These are phyloP conservation scores for Nyctalus aviator DNA, from an alignment of 2,797 vertebrate genomes.

Conservation along the genomic window DNA sequence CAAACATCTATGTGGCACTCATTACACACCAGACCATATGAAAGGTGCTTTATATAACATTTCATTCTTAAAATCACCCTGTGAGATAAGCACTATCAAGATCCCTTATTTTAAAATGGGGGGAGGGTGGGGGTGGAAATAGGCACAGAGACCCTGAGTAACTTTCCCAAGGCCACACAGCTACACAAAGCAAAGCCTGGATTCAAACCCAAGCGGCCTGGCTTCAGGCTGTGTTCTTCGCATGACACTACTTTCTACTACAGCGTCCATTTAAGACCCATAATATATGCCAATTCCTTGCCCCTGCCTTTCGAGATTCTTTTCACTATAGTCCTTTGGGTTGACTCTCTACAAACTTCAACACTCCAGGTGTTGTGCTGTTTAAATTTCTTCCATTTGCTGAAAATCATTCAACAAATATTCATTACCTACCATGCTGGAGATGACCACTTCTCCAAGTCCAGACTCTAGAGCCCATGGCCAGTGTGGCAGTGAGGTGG, in stretches of 20 bases:
- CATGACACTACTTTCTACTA: accelerated
- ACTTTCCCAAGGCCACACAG: not conserved
- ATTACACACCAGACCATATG: not conserved
- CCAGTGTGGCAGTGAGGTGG: not conserved
- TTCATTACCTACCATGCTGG: not conserved
- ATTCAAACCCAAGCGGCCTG: not conserved
- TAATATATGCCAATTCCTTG: not conserved
- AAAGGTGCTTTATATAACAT: accelerated
- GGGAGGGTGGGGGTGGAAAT: not conserved
- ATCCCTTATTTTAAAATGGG: not conserved
- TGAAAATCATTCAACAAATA: slow-evolving; percentile 29
- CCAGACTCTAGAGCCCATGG: not conserved
- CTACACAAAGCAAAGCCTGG: not conserved
- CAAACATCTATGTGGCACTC: accelerated
- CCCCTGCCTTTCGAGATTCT: not conserved
- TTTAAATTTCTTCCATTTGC: not conserved
- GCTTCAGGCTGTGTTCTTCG: not conserved
- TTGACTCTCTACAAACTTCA: not conserved
- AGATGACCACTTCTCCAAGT: not conserved
- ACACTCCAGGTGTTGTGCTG: not conserved
- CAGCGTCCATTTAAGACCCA: too few relatives aligned
- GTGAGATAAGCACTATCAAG: not conserved
- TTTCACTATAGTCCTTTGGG: not conserved
- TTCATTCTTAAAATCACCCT: not conserved
- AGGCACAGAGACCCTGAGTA: not conserved